These are phyloP conservation scores for Pseudomyrmex concolor DNA, from an alignment of 1,140 invertebrate genomes.

Conservation along the genomic window DNA sequence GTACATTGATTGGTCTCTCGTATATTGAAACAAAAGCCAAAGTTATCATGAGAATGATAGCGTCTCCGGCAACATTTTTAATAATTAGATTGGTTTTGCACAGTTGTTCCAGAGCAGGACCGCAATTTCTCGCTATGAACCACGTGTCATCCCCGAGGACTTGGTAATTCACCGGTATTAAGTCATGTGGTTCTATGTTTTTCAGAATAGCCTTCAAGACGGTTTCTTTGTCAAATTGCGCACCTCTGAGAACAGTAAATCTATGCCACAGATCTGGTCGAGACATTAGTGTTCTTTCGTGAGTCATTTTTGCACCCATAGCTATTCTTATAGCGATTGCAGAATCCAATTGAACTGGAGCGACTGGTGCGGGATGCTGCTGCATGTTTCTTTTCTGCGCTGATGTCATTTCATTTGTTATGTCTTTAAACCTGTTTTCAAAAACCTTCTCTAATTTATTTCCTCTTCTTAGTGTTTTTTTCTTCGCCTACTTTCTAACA, in stretches of 20 bases:
- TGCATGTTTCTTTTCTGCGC: conserved; percentile 25
- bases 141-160: conserved; percentile 77
- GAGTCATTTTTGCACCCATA: conserved; percentile 75
- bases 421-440: neutral
- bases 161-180: conserved; percentile 85
- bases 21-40: conserved; percentile 83
- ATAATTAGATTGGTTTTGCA: conserved; percentile 84
- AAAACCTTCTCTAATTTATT: neutral
- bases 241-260: conserved; percentile 77
- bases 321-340: conserved; percentile 73
- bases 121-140: conserved; percentile 85
- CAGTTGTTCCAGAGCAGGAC: conserved; percentile 83
- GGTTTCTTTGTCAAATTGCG: conserved; percentile 79
- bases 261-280: conserved; percentile 81
- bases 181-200: conserved; percentile 83
- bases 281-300: conserved; percentile 79
- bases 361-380: conserved; percentile 48
- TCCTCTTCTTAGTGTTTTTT: neutral
- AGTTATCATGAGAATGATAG: conserved; percentile 82
- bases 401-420: neutral
- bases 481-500: neutral
- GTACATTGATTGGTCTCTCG: conserved; percentile 84
- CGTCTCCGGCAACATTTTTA: conserved; percentile 76
- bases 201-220: conserved; percentile 84
- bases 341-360: conserved; percentile 73